A percentile compares a stretch with the other conserved stretches of the same genome.
Evolutionary conservation across 1,140 invertebrate species (phyloP).

Genomic region (Zaprionus ornatus): DNA sequence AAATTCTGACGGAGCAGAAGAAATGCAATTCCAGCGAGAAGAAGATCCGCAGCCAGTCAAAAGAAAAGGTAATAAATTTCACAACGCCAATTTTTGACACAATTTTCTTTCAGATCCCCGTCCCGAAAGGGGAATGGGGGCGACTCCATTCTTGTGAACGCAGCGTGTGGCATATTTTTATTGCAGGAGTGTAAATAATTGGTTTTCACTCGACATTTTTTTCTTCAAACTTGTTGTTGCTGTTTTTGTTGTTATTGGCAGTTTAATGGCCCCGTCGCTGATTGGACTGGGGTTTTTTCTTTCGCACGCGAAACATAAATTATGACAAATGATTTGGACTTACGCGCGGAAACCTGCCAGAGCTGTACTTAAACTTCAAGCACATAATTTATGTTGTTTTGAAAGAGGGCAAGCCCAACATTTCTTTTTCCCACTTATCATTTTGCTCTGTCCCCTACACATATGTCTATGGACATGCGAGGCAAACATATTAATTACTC

Average conservation of each 20-base stretch:
- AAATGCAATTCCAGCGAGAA: constrained; percentile 48
- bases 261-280: constrained; percentile 54
- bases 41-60: constrained; percentile 36
- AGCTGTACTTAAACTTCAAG: constrained; percentile 54
- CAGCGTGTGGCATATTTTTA: constrained; percentile 66
- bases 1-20: constrained; percentile 35
- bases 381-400: constrained; percentile 50
- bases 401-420: neutral
- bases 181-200: constrained; percentile 80
- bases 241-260: constrained; percentile 35
- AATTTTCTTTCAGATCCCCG: constrained; percentile 25
- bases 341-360: constrained; percentile 34
- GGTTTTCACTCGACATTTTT: constrained; percentile 74
- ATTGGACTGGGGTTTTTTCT: constrained; percentile 32
- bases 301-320: constrained; percentile 46
- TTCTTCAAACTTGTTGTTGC: constrained; percentile 58
- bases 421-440: neutral
- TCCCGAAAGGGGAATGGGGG: neutral
- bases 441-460: neutral
- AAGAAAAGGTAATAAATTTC: constrained; percentile 77
- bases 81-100: constrained; percentile 68
- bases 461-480: neutral
- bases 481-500: constrained; percentile 29
- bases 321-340: constrained; percentile 76
- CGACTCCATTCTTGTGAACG: neutral